Conservation (phyloP, 2,888 invertebrate genomes). For the Cephus spinipes region DNA sequence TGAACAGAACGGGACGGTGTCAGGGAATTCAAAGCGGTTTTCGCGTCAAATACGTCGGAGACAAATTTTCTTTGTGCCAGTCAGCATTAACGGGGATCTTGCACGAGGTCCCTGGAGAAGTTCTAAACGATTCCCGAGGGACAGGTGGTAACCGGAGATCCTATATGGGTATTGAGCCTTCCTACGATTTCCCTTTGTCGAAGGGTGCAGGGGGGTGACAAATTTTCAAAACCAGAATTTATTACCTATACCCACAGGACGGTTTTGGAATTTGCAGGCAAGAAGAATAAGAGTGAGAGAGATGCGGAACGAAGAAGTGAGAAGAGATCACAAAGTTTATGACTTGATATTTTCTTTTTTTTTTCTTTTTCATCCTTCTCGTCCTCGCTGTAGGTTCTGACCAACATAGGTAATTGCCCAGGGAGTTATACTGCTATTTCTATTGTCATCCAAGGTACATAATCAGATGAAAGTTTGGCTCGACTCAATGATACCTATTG, state of each 20-base stretch:
- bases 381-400: neutral
- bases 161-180: neutral
- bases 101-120: constrained; percentile 9
- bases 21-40: constrained; percentile 45
- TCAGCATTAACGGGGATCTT: constrained; percentile 31
- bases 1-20: neutral
- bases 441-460: neutral
- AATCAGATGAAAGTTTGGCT: neutral
- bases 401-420: neutral
- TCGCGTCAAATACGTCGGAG: constrained; percentile 62
- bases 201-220: constrained; percentile 42
- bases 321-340: neutral
- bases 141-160: constrained; percentile 58
- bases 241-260: constrained; percentile 38
- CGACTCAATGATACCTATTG: neutral
- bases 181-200: constrained; percentile 2
- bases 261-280: constrained; percentile 7
- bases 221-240: constrained; percentile 58
- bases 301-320: neutral
- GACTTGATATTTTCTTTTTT: neutral
- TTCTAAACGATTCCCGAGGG: constrained; percentile 44
- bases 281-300: neutral
- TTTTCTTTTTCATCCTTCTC: neutral
- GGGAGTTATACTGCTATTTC: neutral
- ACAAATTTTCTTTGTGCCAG: constrained; percentile 63